Evolutionary conservation across 2,888 invertebrate genomes (phyloP), one percentile per base, ranked within the genome.

Genomic region (Hyposoter dolosus): DNA sequence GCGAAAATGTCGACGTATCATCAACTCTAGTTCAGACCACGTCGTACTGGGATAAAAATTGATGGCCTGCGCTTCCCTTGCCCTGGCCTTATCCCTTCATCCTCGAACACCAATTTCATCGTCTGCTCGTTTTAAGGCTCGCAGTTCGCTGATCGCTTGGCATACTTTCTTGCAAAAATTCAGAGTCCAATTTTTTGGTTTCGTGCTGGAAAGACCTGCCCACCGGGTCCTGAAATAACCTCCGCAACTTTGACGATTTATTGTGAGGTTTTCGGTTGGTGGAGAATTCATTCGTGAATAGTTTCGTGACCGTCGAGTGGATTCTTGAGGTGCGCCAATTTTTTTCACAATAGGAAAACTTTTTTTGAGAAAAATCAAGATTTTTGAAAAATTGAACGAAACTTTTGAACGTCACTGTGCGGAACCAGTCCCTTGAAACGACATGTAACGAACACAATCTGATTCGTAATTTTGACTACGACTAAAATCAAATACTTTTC

Each of bases 31-130:
- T 88, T 87, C 78, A 89, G 86, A 85, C 53, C 81, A 56, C 74
- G 86, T 85, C 85, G 75, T 32, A 63, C 81, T 85, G 84, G 87
- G 88, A 91, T 91, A 89, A 91, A 90, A 91, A 90, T 84, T 84
- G 86, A 81, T 74, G 71, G 82, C 63, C 66, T 47, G 43, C 63
- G 28, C 45, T 63, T 76, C 65, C 79, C 45, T 43, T 19, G 40
- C 23, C 35, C 72, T 87, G 23, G 28, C 60, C 47, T 35, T 79
- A 78, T 75, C 53, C 69, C 45, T 60, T 69, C 69, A 28, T 78
- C 6, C 28, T 66, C 65, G 50, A 53, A 45, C 66, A 43, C 77
- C 43, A 74, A 82, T 68, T 82, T 72, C 82, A 72, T 84, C 86
- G 78, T 78, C 75, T 72, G 84, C 84, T 78, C 78, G 69, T 76